phyloP scores from a whole-genome alignment of 2,113 vertebrate genomes.

The Pterophyllum scalare region DNA sequence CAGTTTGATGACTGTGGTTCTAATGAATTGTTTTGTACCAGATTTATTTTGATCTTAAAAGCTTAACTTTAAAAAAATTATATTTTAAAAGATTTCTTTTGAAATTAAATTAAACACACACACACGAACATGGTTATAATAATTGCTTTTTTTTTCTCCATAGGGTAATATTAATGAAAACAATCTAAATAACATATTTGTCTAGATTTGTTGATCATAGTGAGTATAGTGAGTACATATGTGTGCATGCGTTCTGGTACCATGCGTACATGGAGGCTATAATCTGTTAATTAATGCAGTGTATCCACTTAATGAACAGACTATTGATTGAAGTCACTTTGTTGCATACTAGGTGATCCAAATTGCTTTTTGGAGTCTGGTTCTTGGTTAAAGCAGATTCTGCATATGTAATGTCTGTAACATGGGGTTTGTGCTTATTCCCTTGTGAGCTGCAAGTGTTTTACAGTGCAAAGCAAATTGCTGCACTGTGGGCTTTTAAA shows the following conservation, averaged over 20 bases:
- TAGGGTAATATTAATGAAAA: too few species aligned
- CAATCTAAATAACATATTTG: not conserved
- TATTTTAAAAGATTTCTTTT: too few species aligned
- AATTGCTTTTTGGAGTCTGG: slow-evolving; percentile 8
- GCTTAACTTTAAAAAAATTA: too few species aligned
- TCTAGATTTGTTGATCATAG: not conserved
- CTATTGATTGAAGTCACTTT: not conserved
- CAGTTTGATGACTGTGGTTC: not conserved
- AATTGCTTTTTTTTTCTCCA: too few species aligned
- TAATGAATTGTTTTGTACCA: not conserved
- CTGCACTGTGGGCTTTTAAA: slow-evolving; percentile 34
- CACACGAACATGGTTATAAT: too few species aligned
- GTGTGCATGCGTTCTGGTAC: not conserved
- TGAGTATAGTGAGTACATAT: not conserved
- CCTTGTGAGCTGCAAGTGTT: slow-evolving; percentile 26
- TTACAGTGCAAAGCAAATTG: slow-evolving; percentile 49
- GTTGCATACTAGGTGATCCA: not conserved
- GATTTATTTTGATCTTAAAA: too few species aligned
- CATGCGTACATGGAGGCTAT: not conserved
- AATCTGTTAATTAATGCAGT: not conserved
- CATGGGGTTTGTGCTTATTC: slow-evolving; percentile 11
- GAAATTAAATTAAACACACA: too few species aligned
- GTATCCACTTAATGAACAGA: not conserved
- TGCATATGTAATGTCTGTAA: slow-evolving; percentile 23
- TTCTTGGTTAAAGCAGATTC: slow-evolving; percentile 27